phyloP scores from a whole-genome alignment of 1,140 invertebrate species.

The Carposina sasakii region DNA sequence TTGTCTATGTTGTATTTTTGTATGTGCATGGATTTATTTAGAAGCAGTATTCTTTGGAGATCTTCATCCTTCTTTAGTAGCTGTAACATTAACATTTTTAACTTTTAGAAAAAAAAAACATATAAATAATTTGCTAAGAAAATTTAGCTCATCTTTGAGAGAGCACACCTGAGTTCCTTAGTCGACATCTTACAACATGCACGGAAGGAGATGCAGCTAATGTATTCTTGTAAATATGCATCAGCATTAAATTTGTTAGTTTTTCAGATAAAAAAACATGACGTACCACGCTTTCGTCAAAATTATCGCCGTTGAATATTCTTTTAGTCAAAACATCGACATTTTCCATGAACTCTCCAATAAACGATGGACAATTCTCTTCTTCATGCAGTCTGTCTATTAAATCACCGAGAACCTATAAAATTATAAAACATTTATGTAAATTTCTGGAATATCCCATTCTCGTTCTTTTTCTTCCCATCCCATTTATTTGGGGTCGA shows the following conservation, averaged over 20 bases:
- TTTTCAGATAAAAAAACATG: background rate
- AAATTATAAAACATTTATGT: conserved; percentile 1
- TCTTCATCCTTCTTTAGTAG: conserved; percentile 38
- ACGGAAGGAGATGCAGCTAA: too few relatives aligned
- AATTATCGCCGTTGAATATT: conserved; percentile 22
- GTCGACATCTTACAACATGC: too few relatives aligned
- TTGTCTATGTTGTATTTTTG: conserved; percentile 45
- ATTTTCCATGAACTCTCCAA: conserved; percentile 38
- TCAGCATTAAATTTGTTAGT: background rate
- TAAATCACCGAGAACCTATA: conserved; percentile 39
- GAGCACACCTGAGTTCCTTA: too few relatives aligned
- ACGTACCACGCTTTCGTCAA: conserved; percentile 27
- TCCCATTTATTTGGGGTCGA: too few relatives aligned
- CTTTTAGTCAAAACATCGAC: conserved; percentile 25
- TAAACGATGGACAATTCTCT: conserved; percentile 43
- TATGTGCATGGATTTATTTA: conserved; percentile 49
- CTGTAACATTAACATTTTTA: too few relatives aligned
- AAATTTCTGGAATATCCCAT: too few relatives aligned
- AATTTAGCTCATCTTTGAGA: too few relatives aligned
- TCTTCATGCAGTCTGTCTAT: conserved; percentile 48
- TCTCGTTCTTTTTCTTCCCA: too few relatives aligned
- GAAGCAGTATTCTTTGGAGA: conserved; percentile 33
- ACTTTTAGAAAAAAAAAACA: too few relatives aligned
- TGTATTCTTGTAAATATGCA: too few relatives aligned
- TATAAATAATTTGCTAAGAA: too few relatives aligned